Evolutionary conservation across 53 echinoderm and acorn worm species (phyloP).

Genomic region (Patiria pectinifera): DNA sequence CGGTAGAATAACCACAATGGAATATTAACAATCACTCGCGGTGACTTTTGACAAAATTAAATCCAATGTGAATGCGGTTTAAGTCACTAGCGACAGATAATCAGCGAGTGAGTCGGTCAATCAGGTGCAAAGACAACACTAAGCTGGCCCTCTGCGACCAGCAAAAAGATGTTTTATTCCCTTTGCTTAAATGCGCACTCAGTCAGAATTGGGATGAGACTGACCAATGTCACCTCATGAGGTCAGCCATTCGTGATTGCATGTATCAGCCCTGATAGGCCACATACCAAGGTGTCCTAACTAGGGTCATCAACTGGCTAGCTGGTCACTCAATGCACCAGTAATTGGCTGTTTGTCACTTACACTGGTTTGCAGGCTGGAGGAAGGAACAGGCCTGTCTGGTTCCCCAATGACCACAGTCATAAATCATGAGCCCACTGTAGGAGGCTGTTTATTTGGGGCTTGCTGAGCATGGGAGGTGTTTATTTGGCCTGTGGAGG

Average conservation of each 20-base stretch:
- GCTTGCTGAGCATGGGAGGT: conserved; percentile 1
- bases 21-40: too few relatives aligned
- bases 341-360: conserved; percentile 48
- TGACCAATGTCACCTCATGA: conserved; percentile 9
- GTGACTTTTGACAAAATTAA: too few relatives aligned
- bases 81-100: too few relatives aligned
- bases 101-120: too few relatives aligned
- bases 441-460: neutral
- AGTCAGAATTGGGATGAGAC: too few relatives aligned
- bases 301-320: neutral
- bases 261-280: neutral
- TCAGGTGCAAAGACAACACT: too few relatives aligned
- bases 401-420: conserved; percentile 6
- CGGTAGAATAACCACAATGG: too few relatives aligned
- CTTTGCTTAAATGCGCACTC: neutral
- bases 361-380: neutral
- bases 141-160: too few relatives aligned
- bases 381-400: neutral
- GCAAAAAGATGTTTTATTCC: neutral
- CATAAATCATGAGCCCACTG: neutral
- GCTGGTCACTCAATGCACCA: conserved; percentile 58
- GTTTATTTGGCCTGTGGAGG: neutral
- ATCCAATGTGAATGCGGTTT: too few relatives aligned
- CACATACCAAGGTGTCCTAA: conserved; percentile 55
- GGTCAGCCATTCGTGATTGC: neutral